Base-by-base conservation (phyloP, 2,797 vertebrate genomes). In the Sebastes paucispinis region DNA sequence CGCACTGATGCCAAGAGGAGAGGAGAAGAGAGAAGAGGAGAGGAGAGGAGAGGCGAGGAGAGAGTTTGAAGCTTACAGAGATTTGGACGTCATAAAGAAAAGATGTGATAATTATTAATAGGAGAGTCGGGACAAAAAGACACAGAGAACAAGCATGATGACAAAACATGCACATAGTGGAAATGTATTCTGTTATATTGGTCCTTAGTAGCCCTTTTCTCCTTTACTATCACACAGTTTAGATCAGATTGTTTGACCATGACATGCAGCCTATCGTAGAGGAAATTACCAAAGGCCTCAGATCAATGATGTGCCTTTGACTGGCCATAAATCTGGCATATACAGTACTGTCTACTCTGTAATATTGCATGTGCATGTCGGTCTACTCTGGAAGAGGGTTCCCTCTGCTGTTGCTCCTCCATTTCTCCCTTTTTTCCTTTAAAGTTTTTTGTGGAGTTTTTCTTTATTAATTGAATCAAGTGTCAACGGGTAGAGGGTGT, bases 1-100 rank as follows among this genome's bases (percentile, higher is more conserved):
- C 9, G 13, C 70, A 70, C 66, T 47, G 75, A 73, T 76, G 75
- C 81, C 71, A 78, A 70, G 39, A 73, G 20, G 74, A 77, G 14
- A 13, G 25, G n/a, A 70, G 63, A 36, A 20, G 59, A 29, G 50
- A 18, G 54, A 59, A 20, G 12, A 76, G 20, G 60, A 29, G 32
- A 18, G 54, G 62, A 20, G 12, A 11, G 22, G 20, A 69, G 47
- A 78, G 54, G 6, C 6, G 52, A 76, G 36, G 60, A 31, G 50
- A 18, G 43, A 4, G 47, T 69, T 31, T 64, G 34, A 72, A 25
- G 32, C 43, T 65, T 9, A 62, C 9, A 63, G 69, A 58, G 54
- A 67, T 3, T 47, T 25, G 32, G 22, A 77, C 9, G 58, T 59
- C 54, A 74, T 29, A 24, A 34, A 63, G 16, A 69, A 58, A 31